phyloP scores from a whole-genome alignment of 2,888 invertebrate species.

The Tribolium freemani region DNA sequence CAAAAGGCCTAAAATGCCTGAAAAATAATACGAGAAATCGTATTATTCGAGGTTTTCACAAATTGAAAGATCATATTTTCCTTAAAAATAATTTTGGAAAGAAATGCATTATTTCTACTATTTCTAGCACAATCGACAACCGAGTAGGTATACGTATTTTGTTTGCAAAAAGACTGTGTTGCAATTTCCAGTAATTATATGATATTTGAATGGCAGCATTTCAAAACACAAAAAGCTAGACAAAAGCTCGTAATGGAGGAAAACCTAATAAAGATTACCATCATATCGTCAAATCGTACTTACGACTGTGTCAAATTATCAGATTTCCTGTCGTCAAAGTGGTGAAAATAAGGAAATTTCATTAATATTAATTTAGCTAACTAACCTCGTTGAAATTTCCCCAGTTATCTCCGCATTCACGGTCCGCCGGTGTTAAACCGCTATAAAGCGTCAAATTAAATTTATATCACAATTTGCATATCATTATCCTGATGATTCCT shows the following conservation, averaged over 20 bases:
- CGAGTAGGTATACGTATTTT: not conserved
- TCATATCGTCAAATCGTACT: not conserved
- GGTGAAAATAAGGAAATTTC: conserved; percentile 4
- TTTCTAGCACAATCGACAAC: too few species aligned
- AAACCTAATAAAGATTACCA: not conserved
- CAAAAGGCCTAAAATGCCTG: too few species aligned
- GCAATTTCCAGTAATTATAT: not conserved
- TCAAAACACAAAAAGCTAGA: not conserved
- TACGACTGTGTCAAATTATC: not conserved
- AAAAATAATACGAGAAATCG: too few species aligned
- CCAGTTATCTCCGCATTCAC: not conserved
- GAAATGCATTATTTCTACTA: too few species aligned
- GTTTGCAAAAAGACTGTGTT: not conserved
- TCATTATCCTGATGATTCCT: not conserved
- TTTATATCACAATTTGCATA: conserved; percentile 8
- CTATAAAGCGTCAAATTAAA: not conserved
- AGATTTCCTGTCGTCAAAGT: not conserved
- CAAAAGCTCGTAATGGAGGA: not conserved
- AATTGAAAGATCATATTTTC: too few species aligned
- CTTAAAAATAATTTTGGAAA: too few species aligned
- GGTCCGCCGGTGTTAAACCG: not conserved
- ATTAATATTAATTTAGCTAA: not conserved
- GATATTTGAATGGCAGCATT: not conserved
- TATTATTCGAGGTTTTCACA: too few species aligned
- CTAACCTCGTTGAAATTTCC: not conserved